Conservation (phyloP, 2,113 vertebrate species). For the Triplophysa rosa region DNA sequence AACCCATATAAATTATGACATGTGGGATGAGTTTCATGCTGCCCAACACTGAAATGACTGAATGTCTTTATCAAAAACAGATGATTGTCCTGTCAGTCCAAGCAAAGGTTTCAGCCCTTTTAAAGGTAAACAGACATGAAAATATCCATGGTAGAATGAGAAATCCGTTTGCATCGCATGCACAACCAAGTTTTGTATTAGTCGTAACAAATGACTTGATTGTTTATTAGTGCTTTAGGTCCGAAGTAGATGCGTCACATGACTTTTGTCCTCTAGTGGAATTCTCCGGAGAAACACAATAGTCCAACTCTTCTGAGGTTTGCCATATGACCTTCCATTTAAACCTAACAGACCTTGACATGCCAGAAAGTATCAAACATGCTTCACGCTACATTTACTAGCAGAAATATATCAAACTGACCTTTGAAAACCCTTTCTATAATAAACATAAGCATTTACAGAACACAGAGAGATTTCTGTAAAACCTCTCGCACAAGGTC, state of each 20-base stretch:
- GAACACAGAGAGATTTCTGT: not conserved
- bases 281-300: slow-evolving; percentile 16
- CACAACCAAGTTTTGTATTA: too few relatives aligned
- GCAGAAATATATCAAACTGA: not conserved
- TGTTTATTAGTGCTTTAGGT: not conserved
- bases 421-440: not conserved
- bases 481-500: not conserved
- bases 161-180: too few relatives aligned
- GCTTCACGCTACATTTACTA: slow-evolving; percentile 4
- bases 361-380: not conserved
- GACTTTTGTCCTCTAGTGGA: not conserved
- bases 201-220: too few relatives aligned
- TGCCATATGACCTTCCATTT: slow-evolving; percentile 16
- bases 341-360: slow-evolving; percentile 15
- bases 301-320: not conserved
- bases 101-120: too few relatives aligned
- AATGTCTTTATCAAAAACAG: too few relatives aligned
- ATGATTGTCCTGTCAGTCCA: too few relatives aligned
- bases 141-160: too few relatives aligned
- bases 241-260: slow-evolving; percentile 6
- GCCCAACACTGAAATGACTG: too few relatives aligned
- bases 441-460: not conserved
- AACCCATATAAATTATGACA: too few relatives aligned
- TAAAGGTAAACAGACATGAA: too few relatives aligned
- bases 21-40: too few relatives aligned